Evolutionary conservation across 2,113 vertebrate species (phyloP).

Genomic region (Peromyscus maniculatus): DNA sequence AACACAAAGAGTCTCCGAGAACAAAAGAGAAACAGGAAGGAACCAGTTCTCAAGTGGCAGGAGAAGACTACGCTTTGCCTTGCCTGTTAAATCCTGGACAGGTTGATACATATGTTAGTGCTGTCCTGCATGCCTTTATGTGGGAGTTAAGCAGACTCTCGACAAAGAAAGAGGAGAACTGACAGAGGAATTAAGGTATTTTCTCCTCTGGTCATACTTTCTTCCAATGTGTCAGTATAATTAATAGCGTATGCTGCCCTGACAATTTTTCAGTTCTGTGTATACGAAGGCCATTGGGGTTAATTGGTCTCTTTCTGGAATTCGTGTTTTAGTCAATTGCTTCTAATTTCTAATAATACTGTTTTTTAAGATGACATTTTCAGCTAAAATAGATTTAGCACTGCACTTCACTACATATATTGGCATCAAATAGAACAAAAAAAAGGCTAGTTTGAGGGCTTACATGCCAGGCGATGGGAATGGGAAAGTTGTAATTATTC

Average conservation of each 20-base stretch:
- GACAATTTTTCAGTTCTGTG: conserved; percentile 67
- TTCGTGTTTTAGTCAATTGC: conserved; percentile 58
- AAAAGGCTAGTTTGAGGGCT: neutral
- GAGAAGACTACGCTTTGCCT: conserved; percentile 18
- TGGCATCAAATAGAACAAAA: neutral
- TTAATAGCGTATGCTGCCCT: conserved; percentile 46
- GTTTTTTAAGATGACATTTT: conserved; percentile 35
- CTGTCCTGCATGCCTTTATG: conserved; percentile 50
- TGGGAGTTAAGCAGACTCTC: conserved; percentile 65
- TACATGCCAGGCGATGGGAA: neutral
- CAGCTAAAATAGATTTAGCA: conserved; percentile 43
- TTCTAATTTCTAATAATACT: conserved; percentile 41
- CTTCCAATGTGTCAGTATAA: conserved; percentile 62
- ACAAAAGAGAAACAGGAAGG: conserved; percentile 74
- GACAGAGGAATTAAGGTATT: conserved; percentile 76
- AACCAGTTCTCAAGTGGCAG: conserved; percentile 40
- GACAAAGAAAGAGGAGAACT: conserved; percentile 65
- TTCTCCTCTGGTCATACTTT: conserved; percentile 45
- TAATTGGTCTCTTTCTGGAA: conserved; percentile 70
- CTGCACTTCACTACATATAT: neutral
- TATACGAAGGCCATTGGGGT: conserved; percentile 4
- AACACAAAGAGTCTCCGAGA: conserved; percentile 37
- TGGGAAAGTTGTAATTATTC: neutral
- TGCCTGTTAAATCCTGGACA: conserved; percentile 56
- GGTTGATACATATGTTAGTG: conserved; percentile 64